Percentiles rank a stretch among this genome's conserved stretches.
Conservation (phyloP, 1,140 invertebrate species). For the Drosophila subobscura region DNA sequence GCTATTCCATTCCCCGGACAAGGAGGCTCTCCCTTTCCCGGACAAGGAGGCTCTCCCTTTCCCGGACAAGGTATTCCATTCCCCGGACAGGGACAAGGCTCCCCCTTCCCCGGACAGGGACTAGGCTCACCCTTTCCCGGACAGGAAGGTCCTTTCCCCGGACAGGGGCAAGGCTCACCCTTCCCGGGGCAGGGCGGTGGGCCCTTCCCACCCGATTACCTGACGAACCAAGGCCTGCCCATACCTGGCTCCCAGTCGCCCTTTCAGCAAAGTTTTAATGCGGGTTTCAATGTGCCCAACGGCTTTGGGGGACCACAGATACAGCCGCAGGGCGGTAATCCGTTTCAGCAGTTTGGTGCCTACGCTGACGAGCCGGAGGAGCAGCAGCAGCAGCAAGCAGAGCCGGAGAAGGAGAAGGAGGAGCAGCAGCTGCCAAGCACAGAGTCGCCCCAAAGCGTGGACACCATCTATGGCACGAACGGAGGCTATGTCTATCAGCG, state of each 20-base stretch:
- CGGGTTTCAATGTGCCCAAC: conserved; percentile 43
- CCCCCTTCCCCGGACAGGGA: neutral
- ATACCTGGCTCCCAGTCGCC: conserved; percentile 24
- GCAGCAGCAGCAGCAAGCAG: conserved; percentile 3
- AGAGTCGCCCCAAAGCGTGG: conserved; percentile 31
- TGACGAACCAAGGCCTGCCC: conserved; percentile 56
- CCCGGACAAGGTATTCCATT: neutral
- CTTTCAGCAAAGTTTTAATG: conserved; percentile 29
- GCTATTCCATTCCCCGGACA: conserved; percentile 15
- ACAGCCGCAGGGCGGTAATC: conserved; percentile 20
- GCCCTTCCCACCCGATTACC: conserved; percentile 41
- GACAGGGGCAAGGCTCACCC: conserved; percentile 1
- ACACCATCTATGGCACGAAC: conserved; percentile 73
- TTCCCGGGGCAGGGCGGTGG: conserved; percentile 3
- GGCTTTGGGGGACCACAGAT: conserved; percentile 48
- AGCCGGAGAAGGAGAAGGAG: neutral
- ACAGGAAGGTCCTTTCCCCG: neutral
- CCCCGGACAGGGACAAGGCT: neutral
- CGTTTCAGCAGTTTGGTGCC: conserved; percentile 47
- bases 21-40: neutral
- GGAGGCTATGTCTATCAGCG: conserved; percentile 75
- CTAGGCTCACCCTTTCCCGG: neutral
- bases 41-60: neutral
- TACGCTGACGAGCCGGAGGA: conserved; percentile 20
- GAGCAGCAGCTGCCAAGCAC: conserved; percentile 28